Evolutionary conservation across 2,888 invertebrate species (phyloP).

Genomic region (Camptogramma bilineatum): DNA sequence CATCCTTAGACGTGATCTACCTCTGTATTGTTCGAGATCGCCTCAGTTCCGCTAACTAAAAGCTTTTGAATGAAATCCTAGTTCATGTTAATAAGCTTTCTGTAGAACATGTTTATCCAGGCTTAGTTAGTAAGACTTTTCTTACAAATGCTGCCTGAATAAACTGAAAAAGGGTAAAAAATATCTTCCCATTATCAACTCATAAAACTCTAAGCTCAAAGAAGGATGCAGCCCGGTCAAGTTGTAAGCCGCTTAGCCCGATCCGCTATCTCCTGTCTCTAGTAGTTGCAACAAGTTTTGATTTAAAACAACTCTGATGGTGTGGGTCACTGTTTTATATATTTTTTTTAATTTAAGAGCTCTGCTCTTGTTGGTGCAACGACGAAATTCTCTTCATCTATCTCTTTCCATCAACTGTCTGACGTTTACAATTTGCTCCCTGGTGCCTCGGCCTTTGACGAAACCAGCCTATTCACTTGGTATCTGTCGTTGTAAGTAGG

Average conservation of each 20-base stretch:
- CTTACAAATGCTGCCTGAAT: not conserved
- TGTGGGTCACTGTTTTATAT: conserved; percentile 35
- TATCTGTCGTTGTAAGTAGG: no score
- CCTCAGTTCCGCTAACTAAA: no score
- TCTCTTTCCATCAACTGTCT: no score
- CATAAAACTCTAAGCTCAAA: conserved; percentile 29
- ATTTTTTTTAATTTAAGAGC: not conserved
- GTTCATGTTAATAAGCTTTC: no score
- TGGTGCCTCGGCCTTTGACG: not conserved
- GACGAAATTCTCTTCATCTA: no score
- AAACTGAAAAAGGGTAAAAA: conserved; percentile 14
- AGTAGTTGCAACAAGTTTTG: conserved; percentile 54
- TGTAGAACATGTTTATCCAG: no score
- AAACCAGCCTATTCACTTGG: no score
- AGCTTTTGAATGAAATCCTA: no score
- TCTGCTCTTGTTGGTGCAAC: no score
- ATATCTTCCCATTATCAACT: conserved; percentile 25
- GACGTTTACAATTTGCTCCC: not conserved
- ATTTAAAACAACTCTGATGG: conserved; percentile 48
- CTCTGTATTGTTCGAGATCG: no score
- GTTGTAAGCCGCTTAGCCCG: conserved; percentile 60
- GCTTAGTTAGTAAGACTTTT: no score
- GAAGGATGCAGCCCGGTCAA: conserved; percentile 47
- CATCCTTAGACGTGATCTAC: no score
- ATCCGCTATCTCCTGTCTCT: conserved; percentile 53